These are phyloP conservation scores for Rhagoletis pomonella DNA, from an alignment of 1,140 invertebrate species.

Conservation along the genomic window DNA sequence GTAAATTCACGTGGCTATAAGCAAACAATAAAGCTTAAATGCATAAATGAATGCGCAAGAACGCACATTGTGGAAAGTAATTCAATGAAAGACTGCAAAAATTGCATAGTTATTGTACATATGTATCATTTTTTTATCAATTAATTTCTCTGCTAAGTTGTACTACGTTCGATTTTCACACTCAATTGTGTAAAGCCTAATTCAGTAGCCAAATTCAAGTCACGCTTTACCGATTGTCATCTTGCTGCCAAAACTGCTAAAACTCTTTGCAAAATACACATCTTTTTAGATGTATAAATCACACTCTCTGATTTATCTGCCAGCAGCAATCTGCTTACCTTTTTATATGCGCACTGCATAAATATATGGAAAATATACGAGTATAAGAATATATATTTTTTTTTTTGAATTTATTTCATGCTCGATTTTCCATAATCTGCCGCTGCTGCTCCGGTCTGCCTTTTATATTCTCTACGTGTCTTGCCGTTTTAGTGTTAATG, in stretches of 20 bases:
- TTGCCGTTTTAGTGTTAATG: background rate
- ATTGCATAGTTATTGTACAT: background rate
- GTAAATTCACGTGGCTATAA: background rate
- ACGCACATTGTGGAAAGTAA: too few relatives aligned
- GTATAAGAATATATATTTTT: background rate
- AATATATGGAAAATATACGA: background rate
- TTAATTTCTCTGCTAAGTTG: background rate
- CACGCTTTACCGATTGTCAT: constrained; percentile 1
- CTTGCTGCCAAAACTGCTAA: constrained; percentile 12
- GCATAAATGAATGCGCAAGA: too few relatives aligned
- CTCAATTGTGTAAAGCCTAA: background rate
- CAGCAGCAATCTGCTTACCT: background rate
- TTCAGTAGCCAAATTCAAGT: background rate
- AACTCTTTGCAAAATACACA: background rate
- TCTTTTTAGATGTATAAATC: background rate
- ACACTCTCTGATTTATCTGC: background rate
- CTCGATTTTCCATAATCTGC: background rate
- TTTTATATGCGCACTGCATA: background rate
- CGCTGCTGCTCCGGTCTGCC: background rate
- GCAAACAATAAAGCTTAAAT: too few relatives aligned
- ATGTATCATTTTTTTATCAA: too few relatives aligned
- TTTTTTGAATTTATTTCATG: background rate
- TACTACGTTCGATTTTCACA: background rate
- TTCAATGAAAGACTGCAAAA: too few relatives aligned
- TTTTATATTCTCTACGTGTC: constrained; percentile 10